These are phyloP conservation scores for Lepetodrilus schrolli DNA, from an alignment of 2,888 invertebrate species.

Conservation along the genomic window DNA sequence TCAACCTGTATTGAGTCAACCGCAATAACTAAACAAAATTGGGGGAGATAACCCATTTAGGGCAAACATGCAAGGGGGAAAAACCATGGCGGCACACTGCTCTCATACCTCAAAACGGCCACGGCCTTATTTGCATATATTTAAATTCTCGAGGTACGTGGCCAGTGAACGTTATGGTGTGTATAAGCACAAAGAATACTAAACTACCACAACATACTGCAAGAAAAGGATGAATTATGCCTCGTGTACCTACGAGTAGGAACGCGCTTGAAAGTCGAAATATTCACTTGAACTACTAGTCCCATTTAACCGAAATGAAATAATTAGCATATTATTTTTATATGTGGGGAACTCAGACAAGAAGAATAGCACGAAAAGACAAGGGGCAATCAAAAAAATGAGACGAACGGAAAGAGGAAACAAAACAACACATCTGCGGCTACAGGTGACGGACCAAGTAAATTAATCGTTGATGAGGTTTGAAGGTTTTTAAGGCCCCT, in stretches of 20 bases:
- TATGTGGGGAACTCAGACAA: too few species aligned
- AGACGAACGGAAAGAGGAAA: neutral
- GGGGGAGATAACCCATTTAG: slow-evolving; percentile 14
- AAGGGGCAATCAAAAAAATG: too few species aligned
- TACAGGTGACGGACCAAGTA: slow-evolving; percentile 18
- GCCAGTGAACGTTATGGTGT: slow-evolving; percentile 2
- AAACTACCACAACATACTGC: neutral
- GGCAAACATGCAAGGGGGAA: neutral
- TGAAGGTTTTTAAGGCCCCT: slow-evolving; percentile 60
- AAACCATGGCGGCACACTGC: neutral
- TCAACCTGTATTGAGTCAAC: slow-evolving; percentile 8
- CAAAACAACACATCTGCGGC: neutral
- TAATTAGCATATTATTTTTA: too few species aligned
- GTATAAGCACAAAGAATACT: neutral
- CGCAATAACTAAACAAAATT: slow-evolving; percentile 18
- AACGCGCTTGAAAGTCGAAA: neutral
- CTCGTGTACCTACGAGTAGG: neutral
- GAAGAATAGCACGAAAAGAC: neutral
- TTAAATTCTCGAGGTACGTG: neutral
- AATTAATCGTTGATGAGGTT: neutral
- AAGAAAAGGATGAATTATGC: neutral
- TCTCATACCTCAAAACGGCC: neutral
- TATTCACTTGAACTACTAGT: neutral
- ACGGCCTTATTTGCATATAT: neutral
- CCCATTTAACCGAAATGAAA: too few species aligned